These are phyloP conservation scores for Xenopus laevis DNA, from an alignment of 2,113 vertebrate species.

Conservation along the genomic window DNA sequence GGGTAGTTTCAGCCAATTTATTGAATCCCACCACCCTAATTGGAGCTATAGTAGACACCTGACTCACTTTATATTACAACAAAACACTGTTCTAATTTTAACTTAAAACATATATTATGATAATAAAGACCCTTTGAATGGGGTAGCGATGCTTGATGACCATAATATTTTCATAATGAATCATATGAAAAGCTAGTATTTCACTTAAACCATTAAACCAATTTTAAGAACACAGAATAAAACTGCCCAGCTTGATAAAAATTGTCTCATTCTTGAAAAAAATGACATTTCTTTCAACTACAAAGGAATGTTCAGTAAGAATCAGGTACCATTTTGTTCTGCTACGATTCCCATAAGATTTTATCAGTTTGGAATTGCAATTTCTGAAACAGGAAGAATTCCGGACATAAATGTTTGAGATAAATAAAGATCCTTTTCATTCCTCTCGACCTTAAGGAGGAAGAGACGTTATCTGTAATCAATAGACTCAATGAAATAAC, in stretches of 20 bases:
- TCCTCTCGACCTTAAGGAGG: neutral
- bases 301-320: slow-evolving; percentile 33
- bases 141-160: too few species aligned
- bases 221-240: too few species aligned
- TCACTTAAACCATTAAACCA: too few species aligned
- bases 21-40: too few species aligned
- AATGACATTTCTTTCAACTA: slow-evolving; percentile 23
- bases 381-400: slow-evolving; percentile 32
- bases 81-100: too few species aligned
- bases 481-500: slow-evolving; percentile 44
- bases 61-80: too few species aligned
- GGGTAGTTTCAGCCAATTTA: too few species aligned
- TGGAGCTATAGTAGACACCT: too few species aligned
- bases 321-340: slow-evolving; percentile 13
- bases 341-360: slow-evolving; percentile 23
- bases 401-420: slow-evolving; percentile 33
- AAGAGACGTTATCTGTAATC: slow-evolving; percentile 36
- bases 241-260: neutral
- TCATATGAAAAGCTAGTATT: too few species aligned
- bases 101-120: too few species aligned
- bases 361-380: slow-evolving; percentile 39
- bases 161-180: too few species aligned
- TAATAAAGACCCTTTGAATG: too few species aligned
- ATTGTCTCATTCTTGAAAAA: slow-evolving; percentile 12
- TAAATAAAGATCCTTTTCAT: slow-evolving; percentile 40